Evolutionary conservation across 2,113 vertebrate species (phyloP).

Genomic region (Meles meles): DNA sequence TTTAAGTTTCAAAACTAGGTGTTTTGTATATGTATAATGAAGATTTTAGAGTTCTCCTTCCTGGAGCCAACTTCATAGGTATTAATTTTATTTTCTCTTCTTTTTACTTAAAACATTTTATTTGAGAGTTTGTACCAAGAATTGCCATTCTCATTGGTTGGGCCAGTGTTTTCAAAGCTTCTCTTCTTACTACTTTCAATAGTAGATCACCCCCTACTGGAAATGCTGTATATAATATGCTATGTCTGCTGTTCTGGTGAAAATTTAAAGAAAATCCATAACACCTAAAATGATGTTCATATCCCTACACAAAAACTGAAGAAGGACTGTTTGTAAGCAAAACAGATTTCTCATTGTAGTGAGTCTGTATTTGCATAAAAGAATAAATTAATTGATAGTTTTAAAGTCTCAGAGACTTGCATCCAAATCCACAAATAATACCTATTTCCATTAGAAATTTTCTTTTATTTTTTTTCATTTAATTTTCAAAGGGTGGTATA

Average conservation of each 20-base stretch:
- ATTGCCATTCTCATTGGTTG: background rate
- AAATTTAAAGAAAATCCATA: background rate
- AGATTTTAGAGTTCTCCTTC: background rate
- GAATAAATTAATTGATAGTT: background rate
- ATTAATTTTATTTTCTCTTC: slow-evolving; percentile 12
- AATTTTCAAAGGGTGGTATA: background rate
- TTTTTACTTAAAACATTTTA: slow-evolving; percentile 32
- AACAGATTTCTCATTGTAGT: background rate
- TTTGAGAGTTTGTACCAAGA: background rate
- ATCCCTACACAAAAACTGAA: background rate
- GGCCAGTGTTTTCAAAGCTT: background rate
- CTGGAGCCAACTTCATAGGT: background rate
- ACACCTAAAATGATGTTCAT: background rate
- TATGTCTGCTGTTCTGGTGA: background rate
- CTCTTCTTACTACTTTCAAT: slow-evolving; percentile 51
- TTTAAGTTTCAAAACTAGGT: background rate
- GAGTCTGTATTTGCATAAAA: background rate
- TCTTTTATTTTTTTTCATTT: background rate
- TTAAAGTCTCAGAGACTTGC: background rate
- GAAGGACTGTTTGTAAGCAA: background rate
- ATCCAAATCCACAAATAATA: background rate
- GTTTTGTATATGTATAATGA: background rate
- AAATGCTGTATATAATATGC: background rate
- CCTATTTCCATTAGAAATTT: background rate
- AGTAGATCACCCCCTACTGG: slow-evolving; percentile 68